A percentile compares a stretch with the other conserved stretches of the same genome.
phyloP scores from a whole-genome alignment of 2,888 invertebrate genomes.

The Amiota mariae region DNA sequence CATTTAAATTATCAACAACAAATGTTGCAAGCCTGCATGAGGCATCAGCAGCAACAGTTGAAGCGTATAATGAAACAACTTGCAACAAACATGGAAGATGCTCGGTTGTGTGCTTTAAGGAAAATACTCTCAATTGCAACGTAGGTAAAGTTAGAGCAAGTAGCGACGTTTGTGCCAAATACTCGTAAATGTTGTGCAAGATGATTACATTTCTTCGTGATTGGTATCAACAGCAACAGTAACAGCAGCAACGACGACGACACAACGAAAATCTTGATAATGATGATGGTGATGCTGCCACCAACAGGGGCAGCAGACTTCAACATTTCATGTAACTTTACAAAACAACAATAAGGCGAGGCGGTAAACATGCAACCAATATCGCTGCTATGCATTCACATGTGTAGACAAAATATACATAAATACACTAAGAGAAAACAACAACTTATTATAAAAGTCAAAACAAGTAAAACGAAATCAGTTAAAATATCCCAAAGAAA shows the following conservation, averaged over 20 bases:
- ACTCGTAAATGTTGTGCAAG: slow-evolving; percentile 59
- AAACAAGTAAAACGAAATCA: no score
- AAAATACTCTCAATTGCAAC: background rate
- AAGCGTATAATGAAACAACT: slow-evolving; percentile 19
- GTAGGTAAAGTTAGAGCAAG: background rate
- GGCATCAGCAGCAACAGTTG: slow-evolving; percentile 15
- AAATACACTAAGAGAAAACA: background rate
- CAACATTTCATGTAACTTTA: background rate
- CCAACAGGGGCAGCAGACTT: slow-evolving; percentile 25
- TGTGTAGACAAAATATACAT: slow-evolving; percentile 6
- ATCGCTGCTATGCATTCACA: background rate
- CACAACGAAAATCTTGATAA: slow-evolving; percentile 16
- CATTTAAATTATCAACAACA: slow-evolving; percentile 51
- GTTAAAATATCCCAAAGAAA: no score
- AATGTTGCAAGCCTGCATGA: background rate
- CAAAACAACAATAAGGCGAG: background rate
- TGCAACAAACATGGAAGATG: slow-evolving; percentile 4
- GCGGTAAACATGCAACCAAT: slow-evolving; percentile 16
- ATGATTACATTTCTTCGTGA: slow-evolving; percentile 65
- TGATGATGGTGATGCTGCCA: background rate
- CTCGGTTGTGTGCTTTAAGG: background rate
- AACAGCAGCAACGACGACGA: slow-evolving; percentile 30
- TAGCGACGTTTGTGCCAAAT: slow-evolving; percentile 10
- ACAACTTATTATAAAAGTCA: background rate
- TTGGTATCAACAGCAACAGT: slow-evolving; percentile 45